A percentile compares a stretch with the other conserved stretches of the same genome.
phyloP scores from a whole-genome alignment of 2,797 vertebrate species.

The Neomorphus geoffroyi region DNA sequence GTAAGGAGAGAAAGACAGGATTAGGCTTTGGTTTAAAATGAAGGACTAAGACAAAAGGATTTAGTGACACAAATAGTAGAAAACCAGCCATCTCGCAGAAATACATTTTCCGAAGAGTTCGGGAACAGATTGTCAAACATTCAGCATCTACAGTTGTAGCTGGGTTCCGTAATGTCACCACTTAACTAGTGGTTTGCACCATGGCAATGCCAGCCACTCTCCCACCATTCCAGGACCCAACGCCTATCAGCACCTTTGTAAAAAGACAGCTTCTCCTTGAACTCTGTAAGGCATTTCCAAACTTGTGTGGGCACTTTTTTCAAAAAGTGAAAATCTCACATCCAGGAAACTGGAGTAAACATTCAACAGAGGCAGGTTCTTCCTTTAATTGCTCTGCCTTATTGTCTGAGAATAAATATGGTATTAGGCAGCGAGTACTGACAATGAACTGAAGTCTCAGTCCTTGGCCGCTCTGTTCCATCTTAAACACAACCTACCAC shows the following conservation, averaged over 20 bases:
- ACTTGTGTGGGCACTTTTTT: not conserved
- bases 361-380: not conserved
- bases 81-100: not conserved
- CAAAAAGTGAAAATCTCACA: not conserved
- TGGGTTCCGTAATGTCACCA: not conserved
- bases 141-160: not conserved
- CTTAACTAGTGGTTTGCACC: fast-evolving
- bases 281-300: not conserved
- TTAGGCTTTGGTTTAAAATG: not conserved
- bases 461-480: not conserved
- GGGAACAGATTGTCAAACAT: not conserved
- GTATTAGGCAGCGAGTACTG: not conserved
- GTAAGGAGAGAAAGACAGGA: not conserved
- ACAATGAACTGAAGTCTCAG: not conserved
- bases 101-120: not conserved
- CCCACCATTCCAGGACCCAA: not conserved
- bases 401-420: not conserved
- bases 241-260: not conserved
- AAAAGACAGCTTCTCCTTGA: not conserved
- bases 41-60: not conserved
- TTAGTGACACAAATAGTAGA: not conserved
- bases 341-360: not conserved
- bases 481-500: not conserved
- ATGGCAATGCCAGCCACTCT: not conserved
- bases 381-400: not conserved